Conservation (phyloP, 2,797 vertebrate species). For the Oreortyx pictus region DNA sequence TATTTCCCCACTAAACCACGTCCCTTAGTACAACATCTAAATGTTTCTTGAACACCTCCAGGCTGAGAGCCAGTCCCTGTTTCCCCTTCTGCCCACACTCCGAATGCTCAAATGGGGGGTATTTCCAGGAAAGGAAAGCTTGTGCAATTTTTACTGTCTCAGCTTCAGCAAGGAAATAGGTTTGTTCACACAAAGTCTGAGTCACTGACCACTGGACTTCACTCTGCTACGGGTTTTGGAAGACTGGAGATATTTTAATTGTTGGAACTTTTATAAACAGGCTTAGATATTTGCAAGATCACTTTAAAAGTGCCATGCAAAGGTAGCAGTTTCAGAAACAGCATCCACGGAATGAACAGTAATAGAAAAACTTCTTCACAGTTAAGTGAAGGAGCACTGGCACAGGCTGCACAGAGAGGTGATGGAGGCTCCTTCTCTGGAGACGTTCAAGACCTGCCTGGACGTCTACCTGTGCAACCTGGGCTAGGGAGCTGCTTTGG, state of each 20-base stretch:
- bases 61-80: not conserved
- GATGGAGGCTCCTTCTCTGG: no score
- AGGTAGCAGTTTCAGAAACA: not conserved
- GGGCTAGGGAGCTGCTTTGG: no score
- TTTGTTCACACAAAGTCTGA: not conserved
- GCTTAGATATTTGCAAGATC: not conserved
- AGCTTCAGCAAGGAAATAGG: not conserved
- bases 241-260: not conserved
- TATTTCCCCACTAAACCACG: no score
- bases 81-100: fast-evolving
- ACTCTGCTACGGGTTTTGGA: not conserved
- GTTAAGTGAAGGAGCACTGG: no score
- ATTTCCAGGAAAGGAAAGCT: not conserved
- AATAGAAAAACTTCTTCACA: no score
- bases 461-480: no score
- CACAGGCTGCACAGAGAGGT: no score
- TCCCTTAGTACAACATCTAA: no score
- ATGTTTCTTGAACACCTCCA: not conserved
- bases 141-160: not conserved
- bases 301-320: not conserved
- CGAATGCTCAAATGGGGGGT: not conserved
- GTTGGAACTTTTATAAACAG: not conserved
- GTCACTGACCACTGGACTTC: not conserved
- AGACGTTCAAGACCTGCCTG: no score
- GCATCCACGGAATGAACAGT: fast-evolving